Conservation (phyloP, 2,797 vertebrate genomes). For the Micropoecilia bifurca region DNA sequence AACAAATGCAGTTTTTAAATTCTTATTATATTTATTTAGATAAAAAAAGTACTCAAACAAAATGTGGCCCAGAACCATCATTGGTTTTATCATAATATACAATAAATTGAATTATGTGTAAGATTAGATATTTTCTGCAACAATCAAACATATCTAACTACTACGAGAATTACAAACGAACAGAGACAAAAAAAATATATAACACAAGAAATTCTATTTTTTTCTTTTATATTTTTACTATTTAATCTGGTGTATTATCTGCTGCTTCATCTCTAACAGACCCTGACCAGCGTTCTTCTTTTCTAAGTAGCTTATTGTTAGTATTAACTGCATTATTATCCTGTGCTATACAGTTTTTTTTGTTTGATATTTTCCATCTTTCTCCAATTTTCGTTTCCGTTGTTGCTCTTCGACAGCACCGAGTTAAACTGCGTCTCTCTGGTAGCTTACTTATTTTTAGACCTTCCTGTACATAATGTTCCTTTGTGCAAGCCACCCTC, state of each 20-base stretch:
- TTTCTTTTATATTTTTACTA: neutral
- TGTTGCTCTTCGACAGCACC: neutral
- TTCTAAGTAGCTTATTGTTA: neutral
- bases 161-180: neutral
- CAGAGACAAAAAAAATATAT: neutral
- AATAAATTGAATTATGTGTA: neutral
- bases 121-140: neutral
- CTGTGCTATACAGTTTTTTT: neutral
- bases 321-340: neutral
- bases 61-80: neutral
- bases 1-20: neutral
- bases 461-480: conserved; percentile 32
- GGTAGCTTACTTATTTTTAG: neutral
- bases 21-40: neutral
- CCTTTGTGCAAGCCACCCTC: conserved; percentile 9
- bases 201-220: neutral
- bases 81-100: neutral
- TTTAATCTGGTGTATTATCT: neutral
- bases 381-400: conserved; percentile 4
- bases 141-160: neutral
- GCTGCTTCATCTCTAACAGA: neutral
- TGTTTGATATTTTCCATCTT: conserved; percentile 9
- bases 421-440: neutral
- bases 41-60: neutral
- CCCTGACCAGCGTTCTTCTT: neutral